Evolutionary conservation across 1,140 invertebrate genomes (phyloP), one percentile per base, ranked within the genome.

Genomic region (Olivierus martensii): DNA sequence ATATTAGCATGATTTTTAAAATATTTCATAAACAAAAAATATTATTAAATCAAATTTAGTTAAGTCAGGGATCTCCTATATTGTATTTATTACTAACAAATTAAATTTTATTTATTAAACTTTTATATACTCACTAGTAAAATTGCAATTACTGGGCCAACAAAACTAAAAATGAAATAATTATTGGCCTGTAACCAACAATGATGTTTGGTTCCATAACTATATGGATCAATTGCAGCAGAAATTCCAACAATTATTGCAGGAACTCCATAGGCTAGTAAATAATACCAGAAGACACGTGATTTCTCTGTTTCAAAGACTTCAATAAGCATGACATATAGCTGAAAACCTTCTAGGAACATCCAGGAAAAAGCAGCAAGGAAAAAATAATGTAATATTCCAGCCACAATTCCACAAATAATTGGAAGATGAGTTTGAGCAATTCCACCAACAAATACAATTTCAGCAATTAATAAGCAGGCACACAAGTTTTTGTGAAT

Each of bases 281-380:
- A 69, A 68, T 87, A 90, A 71, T 91, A 78, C 82, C 84, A 91
- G 18, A 79, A 76, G 12, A 86, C 77, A 45, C 88, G 76, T 1
- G 87, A 86, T 58, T 83, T 83, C 69, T 90, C 86, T 15, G 83
- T 81, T 69, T 94, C 88, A 71, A 93, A 94, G 50, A 93, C 88
- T 72, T 94, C 87, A 59, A 94, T 84, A 55, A 94, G 75, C 86
- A 94, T 91, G 37, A 91, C 82, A 75, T 95, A 95, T 10, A 95
- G 73, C 70, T 95, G 90, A 67, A 93, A 87, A 55, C 89, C 89
- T 84, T 77, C 63, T 68, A 72, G 60, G 49, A 67, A 59, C 57
- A 62, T 95, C 94, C 94, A 99, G 50, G 84, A 81, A 70, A 97
- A 96, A 35, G 91, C 82, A 53, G 87, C 85, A 48, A 97, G 74